A percentile compares a stretch with the other conserved stretches of the same genome.
phyloP scores from a whole-genome alignment of 2,113 vertebrate species.

The Gracilinanus agilis region DNA sequence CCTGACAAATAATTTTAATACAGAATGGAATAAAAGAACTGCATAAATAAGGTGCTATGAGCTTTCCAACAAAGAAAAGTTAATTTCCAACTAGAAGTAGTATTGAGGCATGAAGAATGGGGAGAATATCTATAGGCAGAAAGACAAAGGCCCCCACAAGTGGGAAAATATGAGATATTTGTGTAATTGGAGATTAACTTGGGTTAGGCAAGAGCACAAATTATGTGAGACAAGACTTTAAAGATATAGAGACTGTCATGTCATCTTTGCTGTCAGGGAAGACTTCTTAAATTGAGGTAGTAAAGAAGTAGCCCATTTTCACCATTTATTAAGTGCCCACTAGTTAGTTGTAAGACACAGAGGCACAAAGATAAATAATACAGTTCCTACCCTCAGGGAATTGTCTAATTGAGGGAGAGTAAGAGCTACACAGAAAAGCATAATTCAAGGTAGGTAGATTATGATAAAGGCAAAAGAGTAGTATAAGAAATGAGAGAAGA shows the following conservation, averaged over 20 bases:
- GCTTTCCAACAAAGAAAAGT: neutral
- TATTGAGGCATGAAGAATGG: neutral
- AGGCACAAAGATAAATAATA: neutral
- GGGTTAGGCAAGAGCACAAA: neutral
- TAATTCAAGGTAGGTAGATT: neutral
- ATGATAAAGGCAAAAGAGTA: neutral
- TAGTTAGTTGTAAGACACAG: neutral
- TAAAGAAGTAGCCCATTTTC: neutral
- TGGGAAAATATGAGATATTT: neutral
- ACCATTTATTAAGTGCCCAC: neutral
- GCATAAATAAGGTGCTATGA: neutral
- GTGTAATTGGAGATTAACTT: neutral
- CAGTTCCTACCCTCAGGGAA: neutral
- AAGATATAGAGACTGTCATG: neutral
- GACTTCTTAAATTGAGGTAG: neutral
- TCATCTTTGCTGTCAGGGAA: neutral
- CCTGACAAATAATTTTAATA: neutral
- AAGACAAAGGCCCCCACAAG: neutral
- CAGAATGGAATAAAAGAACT: neutral
- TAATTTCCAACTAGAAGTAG: neutral
- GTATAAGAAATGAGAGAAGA: neutral
- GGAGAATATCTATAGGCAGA: neutral
- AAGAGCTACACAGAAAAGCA: neutral
- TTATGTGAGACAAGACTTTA: neutral
- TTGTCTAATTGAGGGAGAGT: neutral